Evolutionary conservation across 2,888 invertebrate species (phyloP), one percentile per base, ranked within the genome.

Genomic region (Melipona bicolor): DNA sequence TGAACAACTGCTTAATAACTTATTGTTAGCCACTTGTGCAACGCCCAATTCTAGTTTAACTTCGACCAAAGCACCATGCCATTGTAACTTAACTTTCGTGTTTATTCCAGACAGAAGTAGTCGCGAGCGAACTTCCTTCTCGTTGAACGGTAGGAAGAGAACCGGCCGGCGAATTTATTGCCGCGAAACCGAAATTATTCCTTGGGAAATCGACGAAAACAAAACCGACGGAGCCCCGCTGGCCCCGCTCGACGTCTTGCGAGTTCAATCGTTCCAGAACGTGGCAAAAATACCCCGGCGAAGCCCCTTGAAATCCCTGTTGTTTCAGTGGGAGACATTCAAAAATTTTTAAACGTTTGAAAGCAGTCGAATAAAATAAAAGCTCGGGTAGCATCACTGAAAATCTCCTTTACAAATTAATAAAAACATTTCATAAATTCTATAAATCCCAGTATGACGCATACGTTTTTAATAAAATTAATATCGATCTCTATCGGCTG

Each of bases 1-100:
- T 91, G 86, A 90, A 91, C 89, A 92, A 92, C 89, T 91, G 91
- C 89, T 92, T 92, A 91, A 92, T 92, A 92, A 92, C 89, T 92
- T 91, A 90, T 87, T 84, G 86, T 88, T 86, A 90, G 90, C 89
- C 89, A 90, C 89, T 91, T 92, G 83, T 88, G 88, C 88, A 86
- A 87, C 88, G 86, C 87, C 88, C 88, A 88, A 91, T 91, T 91
- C 88, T 81, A 91, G 89, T 90, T 91, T 86, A 91, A 92, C 88
- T 92, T 89, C 72, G 83, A 70, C 82, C 84, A 84, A 85, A 85
- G 85, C 85, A 81, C 71, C 77, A 83, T 77, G 71, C 77, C 64
- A 73, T 83, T 86, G 81, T 85, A 83, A 76, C 79, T 84, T 80
- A 87, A 89, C 83, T 89, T 86, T 84, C 78, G 84, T 87, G 83